Conservation (phyloP, 92 coral and sea anemone genomes). For the Paramuricea clavata region DNA sequence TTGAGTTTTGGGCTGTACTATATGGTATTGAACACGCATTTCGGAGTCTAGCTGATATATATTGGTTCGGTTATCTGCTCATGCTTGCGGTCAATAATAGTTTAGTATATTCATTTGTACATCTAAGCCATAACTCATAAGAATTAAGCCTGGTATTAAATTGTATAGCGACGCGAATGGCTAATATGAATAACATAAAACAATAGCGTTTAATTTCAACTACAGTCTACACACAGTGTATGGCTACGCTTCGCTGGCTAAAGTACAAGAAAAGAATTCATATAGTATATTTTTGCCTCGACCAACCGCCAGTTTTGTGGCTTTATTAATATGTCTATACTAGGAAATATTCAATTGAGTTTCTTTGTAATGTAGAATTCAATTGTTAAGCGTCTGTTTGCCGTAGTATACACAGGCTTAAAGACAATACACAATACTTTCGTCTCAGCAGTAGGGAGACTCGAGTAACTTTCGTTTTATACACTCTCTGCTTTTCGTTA, state of each 20-base stretch:
- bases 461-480: background rate
- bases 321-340: constrained; percentile 6
- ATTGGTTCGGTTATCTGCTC: background rate
- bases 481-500: background rate
- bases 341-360: background rate
- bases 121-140: background rate
- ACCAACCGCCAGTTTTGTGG: constrained; percentile 6
- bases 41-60: background rate
- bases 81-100: background rate
- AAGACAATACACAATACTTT: constrained; percentile 4
- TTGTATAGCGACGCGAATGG: constrained; percentile 2
- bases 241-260: background rate
- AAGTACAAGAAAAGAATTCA: background rate
- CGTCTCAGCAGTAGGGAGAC: background rate
- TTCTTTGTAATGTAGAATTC: constrained; percentile 31
- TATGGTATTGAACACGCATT: background rate
- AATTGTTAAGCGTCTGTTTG: background rate
- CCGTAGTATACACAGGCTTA: background rate
- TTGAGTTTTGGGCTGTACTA: background rate
- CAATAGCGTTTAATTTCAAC: background rate
- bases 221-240: too few species aligned
- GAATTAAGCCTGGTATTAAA: constrained; percentile 3
- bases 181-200: background rate
- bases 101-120: background rate
- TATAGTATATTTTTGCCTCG: constrained; percentile 9